Conservation (phyloP, 92 coral and sea anemone genomes). For the Siderastrea siderea region DNA sequence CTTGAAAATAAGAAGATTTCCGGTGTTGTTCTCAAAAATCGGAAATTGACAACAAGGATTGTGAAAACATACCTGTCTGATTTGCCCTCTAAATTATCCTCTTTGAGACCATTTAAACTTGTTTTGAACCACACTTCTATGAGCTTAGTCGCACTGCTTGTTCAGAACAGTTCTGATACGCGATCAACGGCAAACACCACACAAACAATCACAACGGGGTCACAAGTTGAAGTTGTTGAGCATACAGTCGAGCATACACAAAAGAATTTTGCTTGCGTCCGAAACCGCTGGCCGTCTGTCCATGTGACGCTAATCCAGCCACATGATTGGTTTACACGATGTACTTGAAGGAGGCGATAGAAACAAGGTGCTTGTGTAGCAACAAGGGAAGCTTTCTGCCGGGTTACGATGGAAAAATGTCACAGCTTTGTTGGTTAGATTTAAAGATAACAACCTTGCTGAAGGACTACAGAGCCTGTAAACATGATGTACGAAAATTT, state of each 20-base stretch:
- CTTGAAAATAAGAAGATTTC: background rate
- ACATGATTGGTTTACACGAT: conserved; percentile 50
- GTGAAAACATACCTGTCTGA: background rate
- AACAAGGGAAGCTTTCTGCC: conserved; percentile 47
- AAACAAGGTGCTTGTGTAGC: conserved; percentile 77
- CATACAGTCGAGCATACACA: background rate
- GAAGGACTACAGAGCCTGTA: background rate
- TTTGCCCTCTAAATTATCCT: background rate
- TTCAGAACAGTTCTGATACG: background rate
- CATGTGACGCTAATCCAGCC: conserved; percentile 38
- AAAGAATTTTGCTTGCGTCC: background rate
- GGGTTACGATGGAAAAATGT: background rate
- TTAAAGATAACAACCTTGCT: background rate
- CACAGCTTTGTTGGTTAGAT: background rate
- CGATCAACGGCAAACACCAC: too few relatives aligned
- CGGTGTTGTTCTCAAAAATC: background rate
- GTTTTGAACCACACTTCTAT: background rate
- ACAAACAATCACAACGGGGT: background rate
- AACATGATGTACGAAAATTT: conserved; percentile 69
- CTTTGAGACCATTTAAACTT: background rate
- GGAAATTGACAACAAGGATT: background rate
- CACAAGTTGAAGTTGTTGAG: background rate
- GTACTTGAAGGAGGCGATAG: conserved; percentile 12
- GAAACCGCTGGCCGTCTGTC: conserved; percentile 15
- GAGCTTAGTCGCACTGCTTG: background rate